Conservation (phyloP, 1,140 invertebrate species). For the Hormaphis cornu region DNA sequence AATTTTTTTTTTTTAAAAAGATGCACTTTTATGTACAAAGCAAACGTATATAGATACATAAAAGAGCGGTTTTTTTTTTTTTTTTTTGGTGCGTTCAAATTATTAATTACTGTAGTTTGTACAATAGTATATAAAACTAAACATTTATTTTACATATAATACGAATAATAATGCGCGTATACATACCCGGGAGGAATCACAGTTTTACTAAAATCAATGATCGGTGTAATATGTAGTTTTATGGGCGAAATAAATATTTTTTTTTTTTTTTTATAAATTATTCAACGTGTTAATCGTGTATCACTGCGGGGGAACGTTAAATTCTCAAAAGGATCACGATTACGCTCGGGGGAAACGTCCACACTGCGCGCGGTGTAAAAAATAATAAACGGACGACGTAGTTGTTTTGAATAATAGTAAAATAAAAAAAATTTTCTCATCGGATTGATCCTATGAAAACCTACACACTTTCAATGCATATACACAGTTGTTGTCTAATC, state of each 20-base stretch:
- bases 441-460: no score
- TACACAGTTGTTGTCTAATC: no score
- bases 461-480: no score
- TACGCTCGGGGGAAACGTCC: no score
- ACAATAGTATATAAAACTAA: not conserved
- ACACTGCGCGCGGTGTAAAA: not conserved
- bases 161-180: not conserved
- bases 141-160: not conserved
- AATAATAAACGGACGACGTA: no score
- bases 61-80: not conserved
- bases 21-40: slow-evolving; percentile 29
- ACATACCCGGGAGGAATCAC: not conserved
- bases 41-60: slow-evolving; percentile 23
- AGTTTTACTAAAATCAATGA: not conserved
- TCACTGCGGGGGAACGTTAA: no score
- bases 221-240: no score
- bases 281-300: no score
- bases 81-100: not conserved
- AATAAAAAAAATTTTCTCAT: no score
- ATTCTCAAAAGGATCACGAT: no score
- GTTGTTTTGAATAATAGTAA: not conserved
- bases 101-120: not conserved
- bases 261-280: no score
- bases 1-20: not conserved
- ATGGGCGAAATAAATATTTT: no score